Evolutionary conservation across 2,888 invertebrate genomes (phyloP).

Genomic region (Ormyrus labotus): DNA sequence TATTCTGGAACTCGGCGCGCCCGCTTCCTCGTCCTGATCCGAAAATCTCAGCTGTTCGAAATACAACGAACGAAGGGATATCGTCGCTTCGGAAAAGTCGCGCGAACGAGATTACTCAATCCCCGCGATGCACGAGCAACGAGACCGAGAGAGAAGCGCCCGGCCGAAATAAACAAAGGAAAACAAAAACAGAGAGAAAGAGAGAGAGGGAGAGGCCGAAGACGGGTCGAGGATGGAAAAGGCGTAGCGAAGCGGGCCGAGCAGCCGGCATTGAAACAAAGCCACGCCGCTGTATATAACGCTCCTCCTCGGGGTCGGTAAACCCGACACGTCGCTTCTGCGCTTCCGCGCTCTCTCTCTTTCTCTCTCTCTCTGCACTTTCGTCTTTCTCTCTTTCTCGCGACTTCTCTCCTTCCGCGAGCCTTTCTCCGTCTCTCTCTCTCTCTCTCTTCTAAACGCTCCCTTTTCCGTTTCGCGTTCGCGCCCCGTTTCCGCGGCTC

Average conservation of each 20-base stretch:
- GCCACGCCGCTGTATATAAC: conserved; percentile 42
- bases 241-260: conserved; percentile 3
- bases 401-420: background rate
- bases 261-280: conserved; percentile 51
- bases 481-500: background rate
- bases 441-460: background rate
- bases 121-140: too few species aligned
- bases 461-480: background rate
- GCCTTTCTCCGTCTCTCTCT: conserved; percentile 7
- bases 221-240: background rate
- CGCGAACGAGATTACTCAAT: too few species aligned
- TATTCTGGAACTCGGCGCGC: too few species aligned
- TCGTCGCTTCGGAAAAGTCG: too few species aligned
- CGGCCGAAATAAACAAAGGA: background rate
- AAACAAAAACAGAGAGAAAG: background rate
- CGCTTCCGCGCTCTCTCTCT: background rate
- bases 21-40: too few species aligned
- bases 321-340: background rate
- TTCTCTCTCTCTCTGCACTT: background rate
- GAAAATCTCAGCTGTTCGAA: too few species aligned
- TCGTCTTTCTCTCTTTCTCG: background rate
- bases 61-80: too few species aligned
- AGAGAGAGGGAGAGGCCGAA: background rate
- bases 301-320: conserved; percentile 33
- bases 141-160: too few species aligned